Base-by-base conservation (phyloP, 2,888 invertebrate species). In the Lutraria lutraria region DNA sequence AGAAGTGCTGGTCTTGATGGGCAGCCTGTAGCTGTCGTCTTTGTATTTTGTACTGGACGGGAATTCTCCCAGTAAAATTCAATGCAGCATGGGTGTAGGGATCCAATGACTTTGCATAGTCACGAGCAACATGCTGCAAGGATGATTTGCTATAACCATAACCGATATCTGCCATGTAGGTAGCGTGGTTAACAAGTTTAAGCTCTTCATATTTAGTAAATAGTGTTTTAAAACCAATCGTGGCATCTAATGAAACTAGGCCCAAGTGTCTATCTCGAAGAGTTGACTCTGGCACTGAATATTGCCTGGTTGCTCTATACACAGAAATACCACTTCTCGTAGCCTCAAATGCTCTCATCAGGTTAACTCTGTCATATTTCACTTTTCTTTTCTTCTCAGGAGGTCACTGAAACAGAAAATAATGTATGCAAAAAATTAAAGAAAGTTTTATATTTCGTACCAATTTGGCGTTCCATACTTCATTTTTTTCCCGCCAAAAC, bases 21-120 rank as follows among this genome's bases (percentile, higher is more conserved):
- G 34, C 3, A 0, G 2, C 15, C 13, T 53, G 13, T 52, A 83
- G 6, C 13, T 83, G 63, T 29, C 81, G 0, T 60, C 29, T 86
- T 34, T 79, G 81, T 43, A 53, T 80, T 52, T 68, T 83, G 16
- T 84, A 72, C 21, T 81, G 68, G 6, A 81, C 53, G n/a, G 68
- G 56, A 63, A 81, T 25, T 56, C 15, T 16, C 0, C 31, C n/a
- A 0, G 81, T 68, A 25, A 81, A 76, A 8, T 15, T 34, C 4
- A 52, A n/a, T 0, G 60, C n/a, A 12, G 34, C n/a, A 16, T 43
- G 29, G 0, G 25, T 16, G 15, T 84, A 90, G 8, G 86, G 86
- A 43, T 90, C 88, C 43, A n/a, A n/a, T n/a, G n/a, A n/a, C 83
- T 53, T 43, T 88, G 90, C 81, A 84, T 81, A 84, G 60, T 89